A percentile compares a stretch with the other conserved stretches of the same genome.
Evolutionary conservation across 2,888 invertebrate species (phyloP).

Genomic region (Vesta saturnalis): DNA sequence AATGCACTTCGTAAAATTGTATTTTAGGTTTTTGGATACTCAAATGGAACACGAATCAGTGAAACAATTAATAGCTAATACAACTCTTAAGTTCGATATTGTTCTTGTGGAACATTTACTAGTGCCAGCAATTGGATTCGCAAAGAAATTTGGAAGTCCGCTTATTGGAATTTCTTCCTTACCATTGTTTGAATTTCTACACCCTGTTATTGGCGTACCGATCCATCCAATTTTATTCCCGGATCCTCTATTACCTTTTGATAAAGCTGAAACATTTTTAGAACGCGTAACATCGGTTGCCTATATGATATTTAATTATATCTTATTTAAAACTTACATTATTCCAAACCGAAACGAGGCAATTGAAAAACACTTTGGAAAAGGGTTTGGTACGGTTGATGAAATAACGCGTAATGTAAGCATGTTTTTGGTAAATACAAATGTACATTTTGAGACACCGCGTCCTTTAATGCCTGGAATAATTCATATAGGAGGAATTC

Average conservation of each 20-base stretch:
- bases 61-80: conserved; percentile 50
- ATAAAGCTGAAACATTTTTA: background rate
- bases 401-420: conserved; percentile 51
- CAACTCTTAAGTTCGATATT: conserved; percentile 65
- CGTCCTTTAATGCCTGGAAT: conserved; percentile 54
- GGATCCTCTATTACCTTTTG: background rate
- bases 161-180: conserved; percentile 66
- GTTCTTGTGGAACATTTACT: conserved; percentile 67
- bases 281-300: background rate
- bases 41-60: conserved; percentile 46
- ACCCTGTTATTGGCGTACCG: conserved; percentile 66
- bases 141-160: conserved; percentile 66
- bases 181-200: conserved; percentile 63
- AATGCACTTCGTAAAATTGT: conserved; percentile 23
- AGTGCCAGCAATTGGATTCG: conserved; percentile 64
- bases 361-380: conserved; percentile 51
- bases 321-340: no score
- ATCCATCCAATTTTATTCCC: conserved; percentile 65
- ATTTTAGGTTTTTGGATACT: conserved; percentile 2
- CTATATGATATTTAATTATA: no score
- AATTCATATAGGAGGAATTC: conserved; percentile 52
- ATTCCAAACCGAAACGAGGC: conserved; percentile 23
- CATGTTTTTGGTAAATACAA: conserved; percentile 53
- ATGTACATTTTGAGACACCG: conserved; percentile 52
- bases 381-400: conserved; percentile 39